phyloP scores from a whole-genome alignment of 2,113 vertebrate species.

The Megaceryle maxima region DNA sequence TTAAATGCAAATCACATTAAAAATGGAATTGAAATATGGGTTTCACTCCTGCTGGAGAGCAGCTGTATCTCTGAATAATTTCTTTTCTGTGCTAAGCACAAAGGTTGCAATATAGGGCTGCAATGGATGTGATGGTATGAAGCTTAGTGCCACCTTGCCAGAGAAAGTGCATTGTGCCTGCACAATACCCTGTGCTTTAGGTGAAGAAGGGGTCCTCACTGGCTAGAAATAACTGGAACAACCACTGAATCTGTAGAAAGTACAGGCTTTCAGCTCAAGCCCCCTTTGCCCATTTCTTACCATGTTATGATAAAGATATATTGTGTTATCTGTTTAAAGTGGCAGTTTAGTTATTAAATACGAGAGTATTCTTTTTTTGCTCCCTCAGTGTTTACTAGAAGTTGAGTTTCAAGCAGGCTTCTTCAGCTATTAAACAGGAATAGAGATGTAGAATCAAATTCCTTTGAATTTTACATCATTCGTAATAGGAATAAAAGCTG shows the following conservation, averaged over 20 bases:
- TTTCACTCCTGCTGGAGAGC: not conserved
- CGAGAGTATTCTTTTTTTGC: not conserved
- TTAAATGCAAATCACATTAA: not conserved
- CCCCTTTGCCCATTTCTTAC: not conserved
- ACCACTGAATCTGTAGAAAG: not conserved
- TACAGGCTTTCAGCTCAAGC: not conserved
- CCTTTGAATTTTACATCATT: not conserved
- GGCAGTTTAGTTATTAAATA: not conserved
- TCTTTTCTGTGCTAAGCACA: fast-evolving
- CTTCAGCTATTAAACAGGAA: not conserved
- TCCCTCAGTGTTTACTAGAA: not conserved
- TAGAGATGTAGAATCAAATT: not conserved
- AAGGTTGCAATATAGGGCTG: not conserved
- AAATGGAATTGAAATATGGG: not conserved
- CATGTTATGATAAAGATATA: not conserved
- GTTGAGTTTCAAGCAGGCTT: not conserved
- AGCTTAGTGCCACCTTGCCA: not conserved
- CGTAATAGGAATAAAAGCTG: not conserved
- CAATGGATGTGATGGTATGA: not conserved
- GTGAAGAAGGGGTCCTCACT: not conserved
- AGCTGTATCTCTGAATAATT: not conserved
- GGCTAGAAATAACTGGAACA: not conserved
- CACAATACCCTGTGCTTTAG: not conserved
- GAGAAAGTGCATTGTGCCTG: not conserved
- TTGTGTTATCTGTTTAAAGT: not conserved